Base-by-base conservation (phyloP, 2,113 vertebrate species). In the Myanophis thanlyinensis region DNA sequence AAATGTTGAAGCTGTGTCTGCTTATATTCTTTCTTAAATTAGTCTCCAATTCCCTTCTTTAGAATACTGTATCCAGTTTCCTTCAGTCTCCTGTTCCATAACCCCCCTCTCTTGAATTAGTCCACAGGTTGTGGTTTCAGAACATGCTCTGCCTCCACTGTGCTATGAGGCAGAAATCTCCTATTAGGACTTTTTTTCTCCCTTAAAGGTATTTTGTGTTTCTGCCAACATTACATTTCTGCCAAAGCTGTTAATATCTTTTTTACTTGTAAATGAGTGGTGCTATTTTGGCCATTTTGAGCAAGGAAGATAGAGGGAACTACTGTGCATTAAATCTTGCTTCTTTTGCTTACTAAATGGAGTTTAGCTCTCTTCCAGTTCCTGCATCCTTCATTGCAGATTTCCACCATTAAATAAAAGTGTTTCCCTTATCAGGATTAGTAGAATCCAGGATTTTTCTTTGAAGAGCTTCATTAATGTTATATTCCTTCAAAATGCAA, bases 351-450 rank as follows among this genome's bases (percentile, higher is more conserved):
- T 47, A 47, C 40, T 56, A 85, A 35, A 52, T 46, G 15, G 53
- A 96, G 94, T 94, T 96, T 95, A n/a, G 46, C 93, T 87, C 52
- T 59, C 93, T 94, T 95, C 5, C 52, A 93, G 5, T 46, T 48
- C 44, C 53, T 91, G 3, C 35, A 35, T 95, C 93, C 96, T 93
- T 93, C 54, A 89, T 89, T 85, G 30, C 46, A 56, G 54, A 54
- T 85, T 46, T 85, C 25, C 30, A 6, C 22, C 47, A 15, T 73
- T 56, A 85, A 85, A 56, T 1, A 47, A 86, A 48, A 18, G 9
- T 35, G 13, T n/a, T 56, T 20, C 40, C 44, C 22, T n/a, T 91
- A 35, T 59, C 48, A n/a, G 59, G 44, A 54, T 91, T 30, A 85
- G 44, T 47, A 62, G 54, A 89, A 51, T 51, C 51, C 51, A 51